phyloP scores from a whole-genome alignment of 2,888 invertebrate genomes.

The Zonitis immaculata region DNA sequence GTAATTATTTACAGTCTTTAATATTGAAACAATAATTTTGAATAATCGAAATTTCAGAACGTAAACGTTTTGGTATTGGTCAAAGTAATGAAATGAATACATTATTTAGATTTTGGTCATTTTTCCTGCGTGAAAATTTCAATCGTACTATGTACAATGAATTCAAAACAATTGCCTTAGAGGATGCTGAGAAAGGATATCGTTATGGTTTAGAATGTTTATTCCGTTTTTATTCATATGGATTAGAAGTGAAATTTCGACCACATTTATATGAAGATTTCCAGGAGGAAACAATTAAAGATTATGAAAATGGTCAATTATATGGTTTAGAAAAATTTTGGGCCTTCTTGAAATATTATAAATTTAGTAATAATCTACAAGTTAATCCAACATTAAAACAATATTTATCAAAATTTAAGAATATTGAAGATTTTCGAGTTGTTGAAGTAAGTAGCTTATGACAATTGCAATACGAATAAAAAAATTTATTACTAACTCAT shows the following conservation, averaged over 20 bases:
- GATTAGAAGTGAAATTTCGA: slow-evolving; percentile 92
- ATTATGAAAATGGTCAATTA: slow-evolving; percentile 88
- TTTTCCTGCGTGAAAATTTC: slow-evolving; percentile 97
- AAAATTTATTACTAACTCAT: no score
- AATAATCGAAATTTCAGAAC: slow-evolving; percentile 57
- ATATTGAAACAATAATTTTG: no score
- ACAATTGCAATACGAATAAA: no score
- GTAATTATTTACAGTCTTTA: slow-evolving; percentile 44
- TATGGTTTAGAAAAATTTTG: slow-evolving; percentile 99
- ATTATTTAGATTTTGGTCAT: slow-evolving; percentile 98
- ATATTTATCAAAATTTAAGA: slow-evolving; percentile 74
- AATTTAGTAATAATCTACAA: slow-evolving; percentile 67
- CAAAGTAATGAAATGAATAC: slow-evolving; percentile 99
- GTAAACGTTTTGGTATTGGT: slow-evolving; percentile 88
- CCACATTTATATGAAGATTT: slow-evolving; percentile 95
- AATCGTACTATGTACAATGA: slow-evolving; percentile 98
- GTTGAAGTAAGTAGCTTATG: slow-evolving; percentile 55
- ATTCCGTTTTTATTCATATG: slow-evolving; percentile 97
- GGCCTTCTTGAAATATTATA: slow-evolving; percentile 97
- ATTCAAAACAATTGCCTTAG: slow-evolving; percentile 86
- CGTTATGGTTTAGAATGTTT: slow-evolving; percentile 81
- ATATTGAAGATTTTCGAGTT: slow-evolving; percentile 84
- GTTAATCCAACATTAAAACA: slow-evolving; percentile 70
- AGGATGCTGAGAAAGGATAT: slow-evolving; percentile 88
- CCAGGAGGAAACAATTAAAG: slow-evolving; percentile 85